Base-by-base conservation (phyloP, 2,888 invertebrate genomes). In the Steromphala cineraria region DNA sequence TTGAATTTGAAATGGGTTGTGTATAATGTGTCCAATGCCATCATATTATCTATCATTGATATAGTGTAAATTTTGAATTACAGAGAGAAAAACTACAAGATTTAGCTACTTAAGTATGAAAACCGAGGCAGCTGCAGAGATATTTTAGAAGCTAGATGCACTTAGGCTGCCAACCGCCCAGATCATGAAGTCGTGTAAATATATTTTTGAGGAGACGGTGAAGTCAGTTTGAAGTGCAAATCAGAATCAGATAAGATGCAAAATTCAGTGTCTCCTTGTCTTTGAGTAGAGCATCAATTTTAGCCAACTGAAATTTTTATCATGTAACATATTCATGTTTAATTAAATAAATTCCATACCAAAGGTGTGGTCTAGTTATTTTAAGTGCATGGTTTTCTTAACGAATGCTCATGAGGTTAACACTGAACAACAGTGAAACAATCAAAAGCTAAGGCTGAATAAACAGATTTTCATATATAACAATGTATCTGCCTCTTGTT, bases 311-410 rank as follows among this genome's bases (percentile, higher is more conserved):
- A 79, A 76, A 82, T 79, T 82, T 80, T 82, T 82, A 82, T 80
- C 80, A 80, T 82, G 79, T 80, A 81, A 74, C 53, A 62, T 79
- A 76, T 80, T 80, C 74, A 80, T 82, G 82, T 82, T 81, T 67
- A 78, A 75, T 74, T 28, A 81, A 78, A 77, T 77, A 82, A 80
- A 76, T 78, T 53, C 80, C 80, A 74, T 82, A 78, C 78, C 24
- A 21, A 81, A 71, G 67, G 71, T 52, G 46, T 77, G 77, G 53
- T 53, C 71, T 75, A 53, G 53, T 40, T 75, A 75, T 76, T 76
- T 76, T 55, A 76, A 78, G 36, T 78, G n/a, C 46, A 40, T 76
- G 52, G 62, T 46, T 46, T 28, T 28, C n/a, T 55, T 28, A 53
- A 78, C 24, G 31, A 40, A 55, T 21, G 78, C 75, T 24, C 52